These are phyloP conservation scores for Drosophila pseudotakahashii DNA, from an alignment of 2,888 invertebrate genomes.

Conservation along the genomic window DNA sequence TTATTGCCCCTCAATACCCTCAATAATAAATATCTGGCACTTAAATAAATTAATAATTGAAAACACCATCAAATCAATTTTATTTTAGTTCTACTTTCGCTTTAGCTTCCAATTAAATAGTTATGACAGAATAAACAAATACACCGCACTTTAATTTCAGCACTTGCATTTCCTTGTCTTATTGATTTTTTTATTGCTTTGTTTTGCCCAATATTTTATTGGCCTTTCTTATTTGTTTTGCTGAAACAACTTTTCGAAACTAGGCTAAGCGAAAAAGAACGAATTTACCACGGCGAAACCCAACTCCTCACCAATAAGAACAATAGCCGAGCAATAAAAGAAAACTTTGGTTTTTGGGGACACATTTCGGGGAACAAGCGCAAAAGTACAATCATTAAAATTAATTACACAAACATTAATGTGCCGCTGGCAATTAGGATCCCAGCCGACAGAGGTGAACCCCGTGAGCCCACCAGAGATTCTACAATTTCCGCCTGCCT, in stretches of 20 bases:
- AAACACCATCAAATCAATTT: neutral
- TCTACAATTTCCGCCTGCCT: slow-evolving; percentile 29
- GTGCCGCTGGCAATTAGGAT: slow-evolving; percentile 72
- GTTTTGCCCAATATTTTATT: slow-evolving; percentile 57
- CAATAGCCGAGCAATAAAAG: slow-evolving; percentile 49
- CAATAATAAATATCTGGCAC: neutral
- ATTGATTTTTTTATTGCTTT: slow-evolving; percentile 62
- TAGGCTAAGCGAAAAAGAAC: slow-evolving; percentile 40
- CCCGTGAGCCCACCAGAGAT: slow-evolving; percentile 17
- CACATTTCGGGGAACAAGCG: slow-evolving; percentile 22
- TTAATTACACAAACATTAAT: slow-evolving; percentile 76
- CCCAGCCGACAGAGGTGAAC: slow-evolving; percentile 42
- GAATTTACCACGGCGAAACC: slow-evolving; percentile 5
- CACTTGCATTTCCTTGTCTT: neutral
- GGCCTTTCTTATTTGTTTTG: slow-evolving; percentile 53
- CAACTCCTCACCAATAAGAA: slow-evolving; percentile 27
- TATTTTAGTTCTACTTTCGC: neutral
- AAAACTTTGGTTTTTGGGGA: slow-evolving; percentile 47
- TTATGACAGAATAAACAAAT: neutral
- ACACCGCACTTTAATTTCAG: neutral
- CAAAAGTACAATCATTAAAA: slow-evolving; percentile 70
- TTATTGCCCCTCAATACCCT: neutral
- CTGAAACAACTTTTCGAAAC: slow-evolving; percentile 9
- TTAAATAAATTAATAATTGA: neutral
- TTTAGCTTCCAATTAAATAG: neutral